Evolutionary conservation across 2,888 invertebrate species (phyloP).

Genomic region (Boloria euphrosyne): DNA sequence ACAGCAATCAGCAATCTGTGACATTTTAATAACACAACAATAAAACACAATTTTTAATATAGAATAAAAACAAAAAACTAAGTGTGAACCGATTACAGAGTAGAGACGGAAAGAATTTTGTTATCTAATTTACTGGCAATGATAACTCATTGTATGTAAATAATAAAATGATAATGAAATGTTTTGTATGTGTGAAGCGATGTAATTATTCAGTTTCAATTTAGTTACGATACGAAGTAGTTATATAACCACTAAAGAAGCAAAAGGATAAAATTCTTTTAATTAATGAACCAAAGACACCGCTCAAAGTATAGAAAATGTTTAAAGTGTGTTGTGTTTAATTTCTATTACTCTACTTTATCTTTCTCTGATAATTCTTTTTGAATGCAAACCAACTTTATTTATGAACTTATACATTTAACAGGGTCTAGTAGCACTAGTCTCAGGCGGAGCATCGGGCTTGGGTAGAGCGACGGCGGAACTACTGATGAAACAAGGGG

Average conservation of each 20-base stretch:
- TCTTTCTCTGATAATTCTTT: background rate
- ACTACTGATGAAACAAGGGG: slow-evolving; percentile 91
- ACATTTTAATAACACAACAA: too few relatives aligned
- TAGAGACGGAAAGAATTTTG: background rate
- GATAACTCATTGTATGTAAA: slow-evolving; percentile 8
- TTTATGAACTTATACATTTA: slow-evolving; percentile 33
- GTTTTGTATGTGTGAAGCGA: background rate
- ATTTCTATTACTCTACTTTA: background rate
- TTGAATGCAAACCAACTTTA: background rate
- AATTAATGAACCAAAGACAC: background rate
- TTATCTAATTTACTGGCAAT: background rate
- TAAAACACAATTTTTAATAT: too few relatives aligned
- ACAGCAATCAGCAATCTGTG: too few relatives aligned
- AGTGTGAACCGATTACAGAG: too few relatives aligned
- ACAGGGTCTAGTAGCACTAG: slow-evolving; percentile 92
- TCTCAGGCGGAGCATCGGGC: slow-evolving; percentile 98
- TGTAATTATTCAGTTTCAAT: background rate
- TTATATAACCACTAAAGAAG: slow-evolving; percentile 7
- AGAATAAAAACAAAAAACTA: too few relatives aligned
- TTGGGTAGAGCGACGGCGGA: slow-evolving; percentile 95
- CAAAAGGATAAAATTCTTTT: too few relatives aligned
- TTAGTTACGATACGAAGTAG: slow-evolving; percentile 2
- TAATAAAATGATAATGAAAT: slow-evolving; percentile 1
- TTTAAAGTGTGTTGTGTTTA: slow-evolving; percentile 7
- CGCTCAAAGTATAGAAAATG: slow-evolving; percentile 1